phyloP scores from a whole-genome alignment of 2,113 vertebrate species.

The Triplophysa dalaica region DNA sequence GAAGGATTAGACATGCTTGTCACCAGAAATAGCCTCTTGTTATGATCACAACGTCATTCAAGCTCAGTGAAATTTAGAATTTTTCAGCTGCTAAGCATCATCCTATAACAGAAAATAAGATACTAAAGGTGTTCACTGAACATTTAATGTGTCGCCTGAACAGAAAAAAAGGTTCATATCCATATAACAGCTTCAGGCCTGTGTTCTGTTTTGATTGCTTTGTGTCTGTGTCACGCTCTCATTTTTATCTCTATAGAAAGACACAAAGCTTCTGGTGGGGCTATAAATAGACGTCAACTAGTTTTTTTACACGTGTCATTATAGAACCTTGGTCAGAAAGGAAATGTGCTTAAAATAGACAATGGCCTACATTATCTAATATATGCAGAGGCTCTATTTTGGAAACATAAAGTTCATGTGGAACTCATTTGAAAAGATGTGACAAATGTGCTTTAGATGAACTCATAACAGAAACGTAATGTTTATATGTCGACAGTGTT shows the following conservation, averaged over 20 bases:
- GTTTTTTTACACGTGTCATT: slow-evolving; percentile 62
- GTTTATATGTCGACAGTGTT: too few relatives aligned
- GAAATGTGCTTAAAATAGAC: slow-evolving; percentile 69
- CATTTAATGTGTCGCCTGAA: background rate
- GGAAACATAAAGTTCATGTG: background rate
- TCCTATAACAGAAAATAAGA: background rate
- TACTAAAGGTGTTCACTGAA: background rate
- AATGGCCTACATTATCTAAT: slow-evolving; percentile 56
- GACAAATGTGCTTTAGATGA: too few relatives aligned
- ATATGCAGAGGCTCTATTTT: slow-evolving; percentile 45
- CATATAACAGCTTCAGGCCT: background rate
- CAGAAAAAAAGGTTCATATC: background rate
- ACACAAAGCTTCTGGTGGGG: slow-evolving; percentile 47
- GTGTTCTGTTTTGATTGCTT: slow-evolving; percentile 21
- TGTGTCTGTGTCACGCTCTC: slow-evolving; percentile 38
- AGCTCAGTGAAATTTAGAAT: slow-evolving; percentile 16
- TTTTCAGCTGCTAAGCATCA: slow-evolving; percentile 5
- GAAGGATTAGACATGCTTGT: slow-evolving; percentile 70
- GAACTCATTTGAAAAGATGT: background rate
- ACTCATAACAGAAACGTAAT: too few relatives aligned
- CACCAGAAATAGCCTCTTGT: slow-evolving; percentile 65
- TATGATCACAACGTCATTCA: slow-evolving; percentile 48
- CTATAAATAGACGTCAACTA: slow-evolving; percentile 64
- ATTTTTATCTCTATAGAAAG: slow-evolving; percentile 61
- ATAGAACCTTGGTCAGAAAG: slow-evolving; percentile 56